Conservation (phyloP, 2,888 invertebrate species). For the Xiphydria camelus region DNA sequence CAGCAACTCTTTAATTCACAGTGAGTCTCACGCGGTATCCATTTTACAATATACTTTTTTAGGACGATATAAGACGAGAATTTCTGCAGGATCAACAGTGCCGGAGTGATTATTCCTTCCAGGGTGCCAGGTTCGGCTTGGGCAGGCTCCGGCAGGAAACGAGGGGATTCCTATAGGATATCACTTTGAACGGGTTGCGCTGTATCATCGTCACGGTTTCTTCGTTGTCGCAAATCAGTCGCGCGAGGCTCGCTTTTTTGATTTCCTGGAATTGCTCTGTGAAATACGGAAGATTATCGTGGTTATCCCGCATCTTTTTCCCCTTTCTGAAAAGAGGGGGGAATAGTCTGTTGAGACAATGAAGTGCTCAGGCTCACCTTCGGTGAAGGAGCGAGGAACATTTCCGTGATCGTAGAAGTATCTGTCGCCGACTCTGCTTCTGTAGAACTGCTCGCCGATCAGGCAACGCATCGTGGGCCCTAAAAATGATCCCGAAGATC, state of each 20-base stretch:
- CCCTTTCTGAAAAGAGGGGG: too few species aligned
- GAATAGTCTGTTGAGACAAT: too few species aligned
- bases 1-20: too few species aligned
- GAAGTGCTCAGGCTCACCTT: conserved; percentile 31
- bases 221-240: conserved; percentile 57
- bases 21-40: too few species aligned
- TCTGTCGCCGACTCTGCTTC: conserved; percentile 60
- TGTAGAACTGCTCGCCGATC: conserved; percentile 60
- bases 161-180: conserved; percentile 50
- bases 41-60: too few species aligned
- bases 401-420: conserved; percentile 58
- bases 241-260: conserved; percentile 52
- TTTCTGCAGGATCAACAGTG: too few species aligned
- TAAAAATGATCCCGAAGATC: conserved; percentile 56
- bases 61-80: too few species aligned
- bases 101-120: conserved; percentile 54
- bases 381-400: conserved; percentile 43
- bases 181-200: conserved; percentile 61
- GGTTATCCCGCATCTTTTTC: too few species aligned
- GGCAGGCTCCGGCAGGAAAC: conserved; percentile 53
- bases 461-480: conserved; percentile 63
- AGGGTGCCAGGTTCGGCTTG: conserved; percentile 50
- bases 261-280: conserved; percentile 56
- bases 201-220: conserved; percentile 54
- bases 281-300: too few species aligned